Percentiles rank a stretch among this genome's conserved stretches.
phyloP scores from a whole-genome alignment of 2,888 invertebrate genomes.

The Dynastes tityus region DNA sequence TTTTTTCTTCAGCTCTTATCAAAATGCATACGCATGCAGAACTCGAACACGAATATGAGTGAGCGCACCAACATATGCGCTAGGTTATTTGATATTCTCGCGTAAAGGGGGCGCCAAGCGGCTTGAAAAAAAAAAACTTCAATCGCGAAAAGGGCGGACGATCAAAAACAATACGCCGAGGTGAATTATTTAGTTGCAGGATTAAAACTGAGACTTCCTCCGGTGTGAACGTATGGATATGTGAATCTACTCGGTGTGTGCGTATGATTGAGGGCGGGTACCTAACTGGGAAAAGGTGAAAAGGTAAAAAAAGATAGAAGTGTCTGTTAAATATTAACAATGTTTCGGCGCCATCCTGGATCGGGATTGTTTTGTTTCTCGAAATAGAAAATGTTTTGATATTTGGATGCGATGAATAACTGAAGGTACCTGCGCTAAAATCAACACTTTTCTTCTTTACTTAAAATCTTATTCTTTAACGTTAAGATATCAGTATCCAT shows the following conservation, averaged over 20 bases:
- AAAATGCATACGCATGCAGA: constrained; percentile 22
- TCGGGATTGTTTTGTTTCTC: neutral
- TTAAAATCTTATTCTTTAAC: too few species aligned
- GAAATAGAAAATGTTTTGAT: neutral
- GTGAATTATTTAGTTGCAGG: constrained; percentile 40
- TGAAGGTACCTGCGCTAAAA: too few species aligned
- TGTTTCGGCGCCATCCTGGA: neutral
- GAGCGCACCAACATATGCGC: neutral
- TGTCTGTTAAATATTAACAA: neutral
- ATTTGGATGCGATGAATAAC: too few species aligned
- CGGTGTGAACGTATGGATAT: constrained; percentile 7
- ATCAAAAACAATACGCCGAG: constrained; percentile 41
- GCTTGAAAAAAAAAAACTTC: constrained; percentile 15
- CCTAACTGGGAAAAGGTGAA: neutral
- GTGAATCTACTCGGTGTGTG: neutral
- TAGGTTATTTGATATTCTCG: constrained; percentile 4
- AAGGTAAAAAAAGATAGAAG: constrained; percentile 8
- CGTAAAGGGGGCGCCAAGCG: neutral
- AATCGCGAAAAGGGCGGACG: constrained; percentile 35
- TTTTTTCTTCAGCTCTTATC: neutral
- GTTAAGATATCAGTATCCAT: too few species aligned
- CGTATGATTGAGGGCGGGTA: constrained; percentile 21
- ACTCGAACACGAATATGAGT: neutral
- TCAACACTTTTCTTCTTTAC: too few species aligned
- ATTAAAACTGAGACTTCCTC: constrained; percentile 33